These are phyloP conservation scores for Delphinapterus leucas DNA, from an alignment of 2,113 vertebrate species.

Conservation along the genomic window DNA sequence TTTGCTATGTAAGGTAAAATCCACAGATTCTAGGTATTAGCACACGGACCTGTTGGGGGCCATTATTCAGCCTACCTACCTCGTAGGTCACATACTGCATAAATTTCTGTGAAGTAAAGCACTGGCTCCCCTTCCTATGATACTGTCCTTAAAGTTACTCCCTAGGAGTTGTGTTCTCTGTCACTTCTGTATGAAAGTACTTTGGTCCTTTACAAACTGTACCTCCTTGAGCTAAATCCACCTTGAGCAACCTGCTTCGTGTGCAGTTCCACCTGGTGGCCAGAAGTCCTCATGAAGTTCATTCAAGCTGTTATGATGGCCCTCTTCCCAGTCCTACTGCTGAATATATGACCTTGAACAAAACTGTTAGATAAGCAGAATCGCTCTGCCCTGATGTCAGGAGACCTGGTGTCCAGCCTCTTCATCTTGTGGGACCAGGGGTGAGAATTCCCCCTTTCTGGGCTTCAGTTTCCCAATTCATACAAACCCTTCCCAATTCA, in stretches of 20 bases:
- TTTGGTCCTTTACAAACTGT: not conserved
- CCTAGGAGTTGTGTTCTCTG: not conserved
- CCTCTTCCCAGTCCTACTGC: not conserved
- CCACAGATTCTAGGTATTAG: not conserved
- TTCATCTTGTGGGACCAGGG: not conserved
- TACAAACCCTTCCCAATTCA: not conserved
- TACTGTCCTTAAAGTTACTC: not conserved
- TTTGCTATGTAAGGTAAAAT: not conserved
- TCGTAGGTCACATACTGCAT: too few species aligned
- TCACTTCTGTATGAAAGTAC: not conserved
- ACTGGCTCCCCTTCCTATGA: not conserved
- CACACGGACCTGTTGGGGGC: not conserved
- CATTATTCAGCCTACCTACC: not conserved
- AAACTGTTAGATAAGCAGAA: not conserved
- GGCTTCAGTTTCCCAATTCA: not conserved
- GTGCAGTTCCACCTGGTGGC: not conserved
- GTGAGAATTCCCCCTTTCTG: not conserved
- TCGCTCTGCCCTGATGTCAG: not conserved
- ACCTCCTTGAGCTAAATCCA: not conserved
- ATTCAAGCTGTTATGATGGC: not conserved
- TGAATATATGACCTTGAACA: not conserved
- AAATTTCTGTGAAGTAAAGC: not conserved
- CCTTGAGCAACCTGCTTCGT: not conserved
- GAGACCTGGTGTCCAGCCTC: not conserved
- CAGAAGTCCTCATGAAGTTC: not conserved